These are phyloP conservation scores for Corythornis leucogaster DNA, from an alignment of 2,797 vertebrate genomes.

Conservation along the genomic window DNA sequence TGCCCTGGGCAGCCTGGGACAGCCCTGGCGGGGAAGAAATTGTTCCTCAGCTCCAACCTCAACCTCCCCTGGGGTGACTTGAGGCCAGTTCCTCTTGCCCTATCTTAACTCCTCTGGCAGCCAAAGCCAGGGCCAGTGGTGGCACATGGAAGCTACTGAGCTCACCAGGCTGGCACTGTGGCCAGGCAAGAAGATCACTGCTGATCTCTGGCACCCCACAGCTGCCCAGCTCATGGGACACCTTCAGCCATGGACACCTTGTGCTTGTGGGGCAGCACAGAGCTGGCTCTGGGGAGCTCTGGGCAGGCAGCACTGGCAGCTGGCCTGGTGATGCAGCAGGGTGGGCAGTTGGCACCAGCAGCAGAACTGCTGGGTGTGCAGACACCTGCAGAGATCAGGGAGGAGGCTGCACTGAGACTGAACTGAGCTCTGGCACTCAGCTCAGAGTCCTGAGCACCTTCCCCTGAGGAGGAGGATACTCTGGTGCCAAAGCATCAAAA, in stretches of 20 bases:
- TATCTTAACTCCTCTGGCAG: background rate
- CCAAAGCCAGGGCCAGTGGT: accelerated
- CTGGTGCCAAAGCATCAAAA: background rate
- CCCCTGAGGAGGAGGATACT: background rate
- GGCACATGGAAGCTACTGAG: background rate
- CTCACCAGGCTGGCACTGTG: background rate
- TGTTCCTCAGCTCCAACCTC: too few relatives aligned
- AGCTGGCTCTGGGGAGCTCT: background rate
- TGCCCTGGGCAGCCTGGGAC: too few relatives aligned
- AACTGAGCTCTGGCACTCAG: background rate
- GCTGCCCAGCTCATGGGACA: background rate
- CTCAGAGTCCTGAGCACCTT: background rate
- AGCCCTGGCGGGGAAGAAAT: too few relatives aligned
- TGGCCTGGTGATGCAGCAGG: background rate
- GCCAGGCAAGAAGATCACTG: background rate
- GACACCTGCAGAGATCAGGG: background rate
- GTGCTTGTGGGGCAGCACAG: background rate
- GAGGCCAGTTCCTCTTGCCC: too few relatives aligned
- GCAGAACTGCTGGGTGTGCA: background rate
- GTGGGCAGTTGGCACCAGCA: background rate
- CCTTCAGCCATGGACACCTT: background rate
- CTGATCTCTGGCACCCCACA: background rate
- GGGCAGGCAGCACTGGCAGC: background rate
- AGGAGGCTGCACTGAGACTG: background rate
- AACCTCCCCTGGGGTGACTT: too few relatives aligned